Evolutionary conservation across 2,113 vertebrate genomes (phyloP).

Genomic region (Thomomys bottae): DNA sequence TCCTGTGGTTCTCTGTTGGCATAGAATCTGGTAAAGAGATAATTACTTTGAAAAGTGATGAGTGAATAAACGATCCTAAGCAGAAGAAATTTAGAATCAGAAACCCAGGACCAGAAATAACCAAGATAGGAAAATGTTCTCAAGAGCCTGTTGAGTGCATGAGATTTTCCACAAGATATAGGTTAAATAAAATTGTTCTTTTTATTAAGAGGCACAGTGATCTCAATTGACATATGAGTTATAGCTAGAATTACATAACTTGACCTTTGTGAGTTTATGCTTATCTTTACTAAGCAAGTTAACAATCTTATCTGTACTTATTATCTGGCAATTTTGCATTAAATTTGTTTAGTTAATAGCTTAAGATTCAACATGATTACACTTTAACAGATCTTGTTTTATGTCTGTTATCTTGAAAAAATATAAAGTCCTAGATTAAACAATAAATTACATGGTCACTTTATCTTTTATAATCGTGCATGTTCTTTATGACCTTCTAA

Average conservation of each 20-base stretch:
- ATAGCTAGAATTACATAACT: neutral
- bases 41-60: neutral
- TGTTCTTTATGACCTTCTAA: neutral
- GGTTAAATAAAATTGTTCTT: neutral
- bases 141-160: neutral
- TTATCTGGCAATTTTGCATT: neutral
- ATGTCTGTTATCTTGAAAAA: neutral
- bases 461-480: neutral
- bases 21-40: neutral
- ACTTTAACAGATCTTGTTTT: neutral
- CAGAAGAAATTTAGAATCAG: neutral
- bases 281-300: conserved; percentile 10
- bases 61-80: neutral
- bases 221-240: neutral
- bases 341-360: neutral
- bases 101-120: neutral
- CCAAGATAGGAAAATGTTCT: neutral
- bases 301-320: neutral
- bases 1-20: neutral
- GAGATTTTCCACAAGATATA: neutral
- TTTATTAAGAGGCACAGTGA: neutral
- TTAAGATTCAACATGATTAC: neutral
- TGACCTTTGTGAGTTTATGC: neutral
- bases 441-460: neutral
- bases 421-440: neutral